phyloP scores from a whole-genome alignment of 2,797 vertebrate genomes.

The Sarcophilus harrisii region DNA sequence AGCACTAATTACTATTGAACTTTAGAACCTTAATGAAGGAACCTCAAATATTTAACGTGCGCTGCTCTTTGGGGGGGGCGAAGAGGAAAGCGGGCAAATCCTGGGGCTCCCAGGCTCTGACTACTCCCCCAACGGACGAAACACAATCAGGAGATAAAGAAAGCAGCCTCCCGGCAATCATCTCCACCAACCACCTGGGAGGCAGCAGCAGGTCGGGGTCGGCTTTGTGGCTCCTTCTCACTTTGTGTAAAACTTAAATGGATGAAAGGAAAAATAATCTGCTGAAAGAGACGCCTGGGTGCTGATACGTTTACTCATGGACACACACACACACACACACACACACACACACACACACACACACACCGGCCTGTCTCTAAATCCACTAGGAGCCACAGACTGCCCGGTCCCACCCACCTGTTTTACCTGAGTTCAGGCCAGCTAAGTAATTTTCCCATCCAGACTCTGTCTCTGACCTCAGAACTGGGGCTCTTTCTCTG shows the following conservation, averaged over 20 bases:
- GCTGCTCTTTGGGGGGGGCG: conserved; percentile 39
- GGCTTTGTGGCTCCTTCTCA: not conserved
- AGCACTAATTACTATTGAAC: conserved; percentile 83
- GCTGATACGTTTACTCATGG: not conserved
- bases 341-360: not conserved
- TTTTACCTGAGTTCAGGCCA: not conserved
- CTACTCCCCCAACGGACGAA: conserved; percentile 4
- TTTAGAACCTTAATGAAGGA: conserved; percentile 80
- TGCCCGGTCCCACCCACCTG: not conserved
- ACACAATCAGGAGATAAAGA: not conserved
- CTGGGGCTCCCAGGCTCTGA: conserved; percentile 38
- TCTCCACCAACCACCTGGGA: not conserved
- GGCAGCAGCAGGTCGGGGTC: fast-evolving
- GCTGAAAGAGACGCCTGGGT: not conserved
- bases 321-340: no score
- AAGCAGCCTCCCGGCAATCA: fast-evolving
- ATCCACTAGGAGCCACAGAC: not conserved
- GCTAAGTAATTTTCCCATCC: not conserved
- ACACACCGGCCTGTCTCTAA: not conserved
- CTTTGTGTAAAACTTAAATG: not conserved
- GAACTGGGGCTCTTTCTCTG: not conserved
- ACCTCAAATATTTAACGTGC: conserved; percentile 84
- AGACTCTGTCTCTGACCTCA: not conserved
- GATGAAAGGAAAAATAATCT: not conserved
- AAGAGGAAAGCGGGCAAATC: conserved; percentile 38